Conservation (phyloP, 2,113 vertebrate genomes). For the Arenaria interpres region DNA sequence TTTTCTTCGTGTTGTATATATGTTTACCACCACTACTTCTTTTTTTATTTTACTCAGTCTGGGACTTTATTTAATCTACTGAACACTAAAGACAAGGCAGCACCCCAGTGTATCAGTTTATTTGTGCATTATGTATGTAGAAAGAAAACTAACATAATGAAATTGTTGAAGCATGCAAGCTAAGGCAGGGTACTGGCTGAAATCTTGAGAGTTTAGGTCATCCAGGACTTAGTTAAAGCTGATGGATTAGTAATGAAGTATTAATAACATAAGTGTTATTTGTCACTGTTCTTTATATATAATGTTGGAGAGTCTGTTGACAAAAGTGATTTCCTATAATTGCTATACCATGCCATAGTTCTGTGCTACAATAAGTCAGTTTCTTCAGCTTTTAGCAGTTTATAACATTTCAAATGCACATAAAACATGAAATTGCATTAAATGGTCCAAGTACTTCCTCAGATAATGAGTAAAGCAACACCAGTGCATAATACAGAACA, state of each 20-base stretch:
- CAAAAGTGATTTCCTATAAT: background rate
- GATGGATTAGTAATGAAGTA: conserved; percentile 42
- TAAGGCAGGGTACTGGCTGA: background rate
- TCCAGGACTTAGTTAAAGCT: conserved; percentile 29
- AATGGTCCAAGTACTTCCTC: conserved; percentile 4
- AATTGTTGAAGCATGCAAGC: conserved; percentile 40
- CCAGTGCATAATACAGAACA: background rate
- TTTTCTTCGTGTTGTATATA: background rate
- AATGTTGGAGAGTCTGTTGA: background rate
- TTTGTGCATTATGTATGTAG: conserved; percentile 28
- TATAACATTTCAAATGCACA: background rate
- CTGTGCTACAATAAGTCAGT: background rate
- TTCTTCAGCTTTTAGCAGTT: conserved; percentile 7
- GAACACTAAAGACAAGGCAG: conserved; percentile 13
- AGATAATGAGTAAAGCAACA: conserved; percentile 17
- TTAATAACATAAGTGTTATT: conserved; percentile 40
- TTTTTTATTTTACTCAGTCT: background rate
- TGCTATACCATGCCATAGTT: background rate
- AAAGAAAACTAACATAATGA: conserved; percentile 45
- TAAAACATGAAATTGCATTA: background rate
- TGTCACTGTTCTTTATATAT: conserved; percentile 20
- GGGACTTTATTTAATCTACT: conserved; percentile 42
- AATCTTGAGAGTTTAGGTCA: conserved; percentile 29
- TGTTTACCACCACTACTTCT: background rate
- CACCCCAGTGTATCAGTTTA: conserved; percentile 23